A percentile compares a stretch with the other conserved stretches of the same genome.
Evolutionary conservation across 1,140 invertebrate genomes (phyloP).

Genomic region (Drosophila rhopaloa): DNA sequence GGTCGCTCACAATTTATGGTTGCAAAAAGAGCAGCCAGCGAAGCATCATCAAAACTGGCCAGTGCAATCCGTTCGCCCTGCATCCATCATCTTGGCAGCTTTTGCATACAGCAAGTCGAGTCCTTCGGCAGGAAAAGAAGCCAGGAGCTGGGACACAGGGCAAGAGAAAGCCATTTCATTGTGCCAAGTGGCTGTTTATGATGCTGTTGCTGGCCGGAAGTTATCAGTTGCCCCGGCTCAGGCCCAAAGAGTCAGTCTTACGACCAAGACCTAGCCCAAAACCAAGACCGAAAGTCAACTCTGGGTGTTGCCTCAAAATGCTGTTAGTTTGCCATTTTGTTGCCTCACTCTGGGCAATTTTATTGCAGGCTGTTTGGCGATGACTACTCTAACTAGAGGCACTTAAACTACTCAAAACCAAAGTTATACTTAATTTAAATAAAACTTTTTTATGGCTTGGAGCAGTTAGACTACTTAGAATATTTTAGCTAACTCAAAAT

Average conservation of each 20-base stretch:
- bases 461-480: no score
- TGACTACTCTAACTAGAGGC: not conserved
- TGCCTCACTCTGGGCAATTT: conserved; percentile 33
- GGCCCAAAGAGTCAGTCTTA: not conserved
- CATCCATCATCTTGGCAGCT: conserved; percentile 58
- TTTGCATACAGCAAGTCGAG: conserved; percentile 44
- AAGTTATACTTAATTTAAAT: not conserved
- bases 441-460: no score
- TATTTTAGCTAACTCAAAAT: no score
- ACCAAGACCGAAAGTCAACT: conserved; percentile 46
- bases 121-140: conserved; percentile 14
- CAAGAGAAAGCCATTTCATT: conserved; percentile 44
- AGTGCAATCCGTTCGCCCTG: conserved; percentile 38
- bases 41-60: conserved; percentile 35
- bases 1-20: conserved; percentile 57
- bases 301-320: conserved; percentile 59
- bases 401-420: not conserved
- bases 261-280: conserved; percentile 13
- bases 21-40: conserved; percentile 14
- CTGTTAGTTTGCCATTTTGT: conserved; percentile 63
- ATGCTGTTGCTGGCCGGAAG: conserved; percentile 65
- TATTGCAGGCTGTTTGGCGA: conserved; percentile 15
- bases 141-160: conserved; percentile 1
- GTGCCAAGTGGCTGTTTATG: conserved; percentile 77
- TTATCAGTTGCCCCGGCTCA: conserved; percentile 67